Evolutionary conservation across 2,888 invertebrate species (phyloP).

Genomic region (Stegophylla sp.): DNA sequence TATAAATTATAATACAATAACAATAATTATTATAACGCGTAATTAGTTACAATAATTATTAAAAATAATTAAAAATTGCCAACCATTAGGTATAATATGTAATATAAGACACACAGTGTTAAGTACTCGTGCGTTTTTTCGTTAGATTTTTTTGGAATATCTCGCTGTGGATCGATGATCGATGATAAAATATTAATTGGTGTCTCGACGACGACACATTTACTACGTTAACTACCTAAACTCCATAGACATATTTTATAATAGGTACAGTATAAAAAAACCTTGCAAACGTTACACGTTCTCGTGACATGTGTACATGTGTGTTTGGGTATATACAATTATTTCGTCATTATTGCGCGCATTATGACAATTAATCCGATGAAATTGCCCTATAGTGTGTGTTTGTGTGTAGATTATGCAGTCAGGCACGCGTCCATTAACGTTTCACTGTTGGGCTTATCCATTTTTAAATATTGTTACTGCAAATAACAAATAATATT

Average conservation of each 20-base stretch:
- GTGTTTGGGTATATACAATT: not conserved
- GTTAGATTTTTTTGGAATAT: not conserved
- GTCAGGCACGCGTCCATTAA: no score
- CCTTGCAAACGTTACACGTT: not conserved
- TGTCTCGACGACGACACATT: not conserved
- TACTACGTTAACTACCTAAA: not conserved
- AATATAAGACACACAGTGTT: no score
- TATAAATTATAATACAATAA: no score
- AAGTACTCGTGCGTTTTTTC: no score
- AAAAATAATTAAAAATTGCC: no score
- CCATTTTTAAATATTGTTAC: not conserved
- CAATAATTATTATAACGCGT: no score
- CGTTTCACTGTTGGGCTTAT: no score
- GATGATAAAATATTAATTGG: not conserved
- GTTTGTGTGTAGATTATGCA: not conserved
- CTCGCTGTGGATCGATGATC: not conserved
- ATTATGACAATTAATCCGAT: not conserved
- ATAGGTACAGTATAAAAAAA: not conserved
- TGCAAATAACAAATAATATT: not conserved
- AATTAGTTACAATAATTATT: no score
- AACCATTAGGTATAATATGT: no score
- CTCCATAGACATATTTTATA: not conserved
- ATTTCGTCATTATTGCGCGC: not conserved
- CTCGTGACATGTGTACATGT: no score
- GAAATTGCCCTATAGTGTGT: not conserved